Percentiles rank a stretch among this genome's conserved stretches.
These are phyloP conservation scores for Ophiothrix spiculata DNA, from an alignment of 35 echinoderm and acorn worm species.

Conservation along the genomic window DNA sequence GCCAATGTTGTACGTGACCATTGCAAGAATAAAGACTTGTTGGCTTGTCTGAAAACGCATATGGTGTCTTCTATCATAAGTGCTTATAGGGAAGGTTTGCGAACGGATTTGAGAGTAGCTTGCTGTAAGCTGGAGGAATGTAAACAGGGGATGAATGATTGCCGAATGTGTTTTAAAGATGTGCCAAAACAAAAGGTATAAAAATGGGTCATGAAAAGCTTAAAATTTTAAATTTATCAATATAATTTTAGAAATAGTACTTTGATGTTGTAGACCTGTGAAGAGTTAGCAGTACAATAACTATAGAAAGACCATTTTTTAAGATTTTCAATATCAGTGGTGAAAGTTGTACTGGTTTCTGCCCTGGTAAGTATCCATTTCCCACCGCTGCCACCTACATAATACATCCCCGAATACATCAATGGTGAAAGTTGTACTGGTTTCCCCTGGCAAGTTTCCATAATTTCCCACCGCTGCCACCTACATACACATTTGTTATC, in stretches of 20 bases:
- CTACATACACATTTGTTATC: no score
- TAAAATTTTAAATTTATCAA: not conserved
- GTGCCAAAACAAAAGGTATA: not conserved
- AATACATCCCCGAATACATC: no score
- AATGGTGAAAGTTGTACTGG: no score
- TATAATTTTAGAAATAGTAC: not conserved
- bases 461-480: no score
- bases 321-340: no score
- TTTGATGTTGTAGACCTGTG: not conserved
- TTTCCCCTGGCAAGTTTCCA: no score
- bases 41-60: not conserved
- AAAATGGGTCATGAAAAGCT: not conserved
- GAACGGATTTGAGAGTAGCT: not conserved
- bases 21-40: not conserved
- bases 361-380: no score
- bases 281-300: not conserved
- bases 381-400: no score
- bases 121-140: not conserved
- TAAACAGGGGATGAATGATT: not conserved
- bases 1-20: not conserved
- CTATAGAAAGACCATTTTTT: not conserved
- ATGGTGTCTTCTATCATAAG: not conserved
- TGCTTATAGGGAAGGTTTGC: not conserved
- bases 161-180: not conserved
- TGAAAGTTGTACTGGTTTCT: no score